Evolutionary conservation across 2,113 vertebrate species (phyloP).

Genomic region (Ifrita kowaldi): DNA sequence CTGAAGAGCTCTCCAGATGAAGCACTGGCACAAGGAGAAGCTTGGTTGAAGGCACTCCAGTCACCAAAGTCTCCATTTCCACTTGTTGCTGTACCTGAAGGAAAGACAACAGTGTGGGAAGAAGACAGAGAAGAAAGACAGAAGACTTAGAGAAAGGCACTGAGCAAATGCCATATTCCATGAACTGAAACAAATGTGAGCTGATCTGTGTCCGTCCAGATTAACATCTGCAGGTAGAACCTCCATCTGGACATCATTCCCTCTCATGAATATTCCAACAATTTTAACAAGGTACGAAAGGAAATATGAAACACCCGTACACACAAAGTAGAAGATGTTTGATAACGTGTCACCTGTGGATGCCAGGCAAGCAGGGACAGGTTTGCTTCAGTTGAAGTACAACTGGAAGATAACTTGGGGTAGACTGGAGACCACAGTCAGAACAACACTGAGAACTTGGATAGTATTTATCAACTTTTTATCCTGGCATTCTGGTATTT

Average conservation of each 20-base stretch:
- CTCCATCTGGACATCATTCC: conserved; percentile 83
- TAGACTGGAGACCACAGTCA: background rate
- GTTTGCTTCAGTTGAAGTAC: background rate
- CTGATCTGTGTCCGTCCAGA: conserved; percentile 84
- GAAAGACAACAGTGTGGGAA: background rate
- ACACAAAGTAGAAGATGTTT: conserved; percentile 11
- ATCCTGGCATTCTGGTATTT: background rate
- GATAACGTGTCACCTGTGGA: conserved; percentile 30
- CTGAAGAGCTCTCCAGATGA: conserved; percentile 69
- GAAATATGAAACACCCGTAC: conserved; percentile 38
- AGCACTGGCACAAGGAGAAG: conserved; percentile 71
- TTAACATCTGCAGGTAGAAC: conserved; percentile 87
- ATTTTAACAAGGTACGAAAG: conserved; percentile 70
- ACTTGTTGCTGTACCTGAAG: conserved; percentile 72
- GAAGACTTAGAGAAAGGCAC: conserved; percentile 25
- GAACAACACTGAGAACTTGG: background rate
- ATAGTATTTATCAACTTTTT: background rate
- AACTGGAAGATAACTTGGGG: background rate
- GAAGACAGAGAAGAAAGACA: background rate
- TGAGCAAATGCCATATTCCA: conserved; percentile 46
- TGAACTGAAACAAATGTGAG: conserved; percentile 82
- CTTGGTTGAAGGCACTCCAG: conserved; percentile 92
- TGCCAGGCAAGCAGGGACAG: background rate
- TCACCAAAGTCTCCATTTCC: conserved; percentile 92
- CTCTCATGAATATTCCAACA: conserved; percentile 85